Evolutionary conservation across 2,888 invertebrate genomes (phyloP), one percentile per base, ranked within the genome.

Genomic region (Lochmaea crataegi): DNA sequence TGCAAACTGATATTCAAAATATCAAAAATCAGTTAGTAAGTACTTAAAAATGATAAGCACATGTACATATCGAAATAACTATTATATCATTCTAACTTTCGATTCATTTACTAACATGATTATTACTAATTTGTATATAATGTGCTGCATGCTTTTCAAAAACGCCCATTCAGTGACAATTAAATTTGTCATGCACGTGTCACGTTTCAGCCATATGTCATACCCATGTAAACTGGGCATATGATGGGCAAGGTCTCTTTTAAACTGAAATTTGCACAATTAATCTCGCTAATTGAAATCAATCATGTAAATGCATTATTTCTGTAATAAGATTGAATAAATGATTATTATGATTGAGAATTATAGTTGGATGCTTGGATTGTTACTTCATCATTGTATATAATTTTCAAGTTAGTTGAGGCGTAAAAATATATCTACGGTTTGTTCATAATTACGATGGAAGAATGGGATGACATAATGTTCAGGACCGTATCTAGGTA

Each of bases 1-100:
- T 86, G 38, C 87, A 86, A 82, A 87, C 87, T 18, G 86, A 87
- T 74, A 85, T 87, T 75, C 82, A 86, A 81, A 85, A 86, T 80
- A 84, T 87, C 78, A 78, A 85, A 78, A 82, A 77, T 75, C 81
- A 82, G 77, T 83, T 87, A 83, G 86, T 87, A 84, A 84, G 84
- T 85, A 81, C 70, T n/a, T 41, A 61, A 10, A 61, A 60, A 60
- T 57, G 38, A 70, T 70, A 73, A 70, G 73, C 42, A 38, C 22
- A 14, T 65, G 65, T 42, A 26, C 48, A 68, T 42, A 60, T 77
- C 74, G 74, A 73, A 69, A 77, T 77, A 74, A 63, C 57, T 45
- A 14, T 38, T 9, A 38, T 38, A 38, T 38, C 32, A 38, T 6
- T 9, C 45, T 45, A 45, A 45, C 45, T 45, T 45, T 45, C 45